Percentiles rank a stretch among this genome's conserved stretches.
Conservation (phyloP, 2,888 invertebrate genomes). For the Alloscopus bannaensis region DNA sequence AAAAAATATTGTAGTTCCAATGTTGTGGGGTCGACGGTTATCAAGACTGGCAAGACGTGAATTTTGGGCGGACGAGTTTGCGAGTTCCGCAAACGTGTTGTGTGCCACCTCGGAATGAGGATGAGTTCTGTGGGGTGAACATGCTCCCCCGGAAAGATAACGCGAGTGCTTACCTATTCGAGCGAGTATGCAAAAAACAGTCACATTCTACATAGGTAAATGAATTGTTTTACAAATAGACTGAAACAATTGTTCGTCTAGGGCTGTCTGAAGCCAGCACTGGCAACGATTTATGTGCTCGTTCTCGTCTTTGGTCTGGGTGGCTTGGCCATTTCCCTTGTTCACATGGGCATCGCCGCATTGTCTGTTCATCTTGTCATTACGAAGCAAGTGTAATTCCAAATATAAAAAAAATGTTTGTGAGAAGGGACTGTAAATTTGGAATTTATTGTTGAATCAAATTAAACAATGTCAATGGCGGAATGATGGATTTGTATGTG, state of each 20-base stretch:
- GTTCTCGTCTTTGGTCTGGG: background rate
- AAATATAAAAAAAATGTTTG: no score
- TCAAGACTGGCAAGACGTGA: constrained; percentile 67
- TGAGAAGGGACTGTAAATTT: no score
- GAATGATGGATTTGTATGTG: no score
- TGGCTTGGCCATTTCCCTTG: background rate
- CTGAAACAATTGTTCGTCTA: background rate
- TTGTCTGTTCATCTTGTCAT: constrained; percentile 39
- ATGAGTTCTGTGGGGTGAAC: constrained; percentile 55
- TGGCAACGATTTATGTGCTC: background rate
- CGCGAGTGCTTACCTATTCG: constrained; percentile 35
- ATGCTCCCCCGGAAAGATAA: constrained; percentile 52
- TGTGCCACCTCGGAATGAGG: constrained; percentile 15
- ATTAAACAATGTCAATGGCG: no score
- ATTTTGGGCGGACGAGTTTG: constrained; percentile 62
- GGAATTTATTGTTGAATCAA: no score
- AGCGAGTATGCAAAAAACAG: constrained; percentile 12
- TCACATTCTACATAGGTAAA: background rate
- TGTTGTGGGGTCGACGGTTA: constrained; percentile 62
- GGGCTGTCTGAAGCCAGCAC: constrained; percentile 33
- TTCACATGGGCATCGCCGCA: background rate
- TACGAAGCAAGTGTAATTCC: constrained; percentile 42
- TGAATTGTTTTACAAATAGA: background rate
- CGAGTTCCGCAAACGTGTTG: constrained; percentile 63
- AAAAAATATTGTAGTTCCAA: constrained; percentile 26